Conservation (phyloP, 2,797 vertebrate genomes). For the Acipenser transmontanus region DNA sequence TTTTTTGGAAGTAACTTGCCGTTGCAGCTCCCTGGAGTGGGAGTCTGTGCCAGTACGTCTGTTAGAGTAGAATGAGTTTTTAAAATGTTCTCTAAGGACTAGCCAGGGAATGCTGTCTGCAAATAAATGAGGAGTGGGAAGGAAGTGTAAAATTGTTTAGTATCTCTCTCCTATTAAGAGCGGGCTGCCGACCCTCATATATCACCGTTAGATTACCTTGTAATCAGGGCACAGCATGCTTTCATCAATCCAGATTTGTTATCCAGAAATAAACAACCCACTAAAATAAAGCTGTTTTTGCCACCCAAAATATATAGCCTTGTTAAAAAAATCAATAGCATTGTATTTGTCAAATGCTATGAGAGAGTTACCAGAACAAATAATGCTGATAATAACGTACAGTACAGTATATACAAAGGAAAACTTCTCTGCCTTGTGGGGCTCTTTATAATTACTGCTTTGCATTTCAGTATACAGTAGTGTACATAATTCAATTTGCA, state of each 20-base stretch:
- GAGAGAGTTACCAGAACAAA: no score
- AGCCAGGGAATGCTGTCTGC: slow-evolving; percentile 27
- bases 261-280: slow-evolving; percentile 1
- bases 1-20: slow-evolving; percentile 43
- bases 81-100: slow-evolving; percentile 38
- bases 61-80: slow-evolving; percentile 26
- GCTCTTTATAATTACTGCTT: no score
- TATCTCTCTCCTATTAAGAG: slow-evolving; percentile 11
- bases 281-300: slow-evolving; percentile 13
- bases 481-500: not conserved
- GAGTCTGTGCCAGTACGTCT: slow-evolving; percentile 43
- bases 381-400: no score
- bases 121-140: slow-evolving; percentile 31
- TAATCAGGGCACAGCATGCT: not conserved
- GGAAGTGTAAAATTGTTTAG: slow-evolving; percentile 41
- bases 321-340: slow-evolving; percentile 15
- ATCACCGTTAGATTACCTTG: slow-evolving; percentile 6
- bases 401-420: no score
- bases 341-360: slow-evolving; percentile 8
- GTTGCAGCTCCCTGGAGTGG: slow-evolving; percentile 44
- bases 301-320: slow-evolving; percentile 14
- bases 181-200: slow-evolving; percentile 1
- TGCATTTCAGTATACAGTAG: no score
- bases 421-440: no score
- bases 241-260: slow-evolving; percentile 5